Evolutionary conservation across 2,888 invertebrate species (phyloP).

Genomic region (Stenotaenia linearis): DNA sequence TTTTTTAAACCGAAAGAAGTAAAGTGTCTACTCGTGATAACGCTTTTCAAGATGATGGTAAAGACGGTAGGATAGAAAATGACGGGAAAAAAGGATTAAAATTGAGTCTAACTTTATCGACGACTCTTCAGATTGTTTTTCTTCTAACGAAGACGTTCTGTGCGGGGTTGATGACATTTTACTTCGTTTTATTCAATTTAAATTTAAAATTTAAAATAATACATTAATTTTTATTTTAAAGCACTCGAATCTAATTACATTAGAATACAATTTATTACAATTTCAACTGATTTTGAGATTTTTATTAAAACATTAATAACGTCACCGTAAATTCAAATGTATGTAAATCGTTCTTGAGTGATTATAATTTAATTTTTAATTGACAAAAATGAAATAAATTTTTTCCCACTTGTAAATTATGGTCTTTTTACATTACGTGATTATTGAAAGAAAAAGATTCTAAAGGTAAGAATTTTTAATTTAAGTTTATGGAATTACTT

Average conservation of each 20-base stretch:
- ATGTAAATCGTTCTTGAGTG: not conserved
- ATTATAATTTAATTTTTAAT: not conserved
- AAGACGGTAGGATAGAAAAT: not conserved
- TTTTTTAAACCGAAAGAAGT: conserved; percentile 2
- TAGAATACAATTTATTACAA: no score
- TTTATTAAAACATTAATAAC: not conserved
- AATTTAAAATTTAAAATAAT: no score
- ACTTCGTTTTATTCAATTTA: not conserved
- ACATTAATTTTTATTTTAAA: not conserved
- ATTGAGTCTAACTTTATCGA: not conserved
- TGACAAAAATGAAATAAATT: no score
- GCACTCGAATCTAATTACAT: no score
- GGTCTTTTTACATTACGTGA: not conserved
- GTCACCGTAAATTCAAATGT: not conserved
- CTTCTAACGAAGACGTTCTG: not conserved
- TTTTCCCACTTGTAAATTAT: not conserved
- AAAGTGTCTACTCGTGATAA: conserved; percentile 17
- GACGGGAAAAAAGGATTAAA: not conserved
- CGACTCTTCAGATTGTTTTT: not conserved
- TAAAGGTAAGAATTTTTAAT: not conserved
- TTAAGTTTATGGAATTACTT: not conserved
- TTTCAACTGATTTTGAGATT: not conserved
- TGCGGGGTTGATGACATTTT: not conserved
- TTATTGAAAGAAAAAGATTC: not conserved
- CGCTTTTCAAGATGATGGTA: not conserved